Conservation (phyloP, 2,797 vertebrate genomes). For the Sebastes ruberrimus region DNA sequence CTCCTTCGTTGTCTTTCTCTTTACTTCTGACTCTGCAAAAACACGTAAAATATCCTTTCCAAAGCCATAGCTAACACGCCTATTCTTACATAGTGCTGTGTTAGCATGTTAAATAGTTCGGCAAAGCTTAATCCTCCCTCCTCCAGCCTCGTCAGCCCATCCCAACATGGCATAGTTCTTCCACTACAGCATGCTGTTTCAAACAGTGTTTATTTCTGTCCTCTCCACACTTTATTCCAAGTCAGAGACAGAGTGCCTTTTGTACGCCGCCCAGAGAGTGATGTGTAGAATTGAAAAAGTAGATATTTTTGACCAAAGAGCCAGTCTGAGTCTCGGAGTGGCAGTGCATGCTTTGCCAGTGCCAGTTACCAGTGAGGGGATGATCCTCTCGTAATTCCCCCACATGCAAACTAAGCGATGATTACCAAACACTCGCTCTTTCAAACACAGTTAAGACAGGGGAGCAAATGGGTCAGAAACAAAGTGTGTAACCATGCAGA, state of each 20-base stretch:
- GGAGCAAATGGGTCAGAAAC: constrained; percentile 60
- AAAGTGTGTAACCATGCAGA: constrained; percentile 44
- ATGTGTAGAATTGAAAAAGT: constrained; percentile 75
- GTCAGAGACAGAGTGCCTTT: constrained; percentile 84
- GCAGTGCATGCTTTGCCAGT: constrained; percentile 53
- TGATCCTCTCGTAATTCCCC: constrained; percentile 66
- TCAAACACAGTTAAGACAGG: constrained; percentile 47
- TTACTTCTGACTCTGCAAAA: constrained; percentile 18
- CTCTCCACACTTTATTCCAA: constrained; percentile 80
- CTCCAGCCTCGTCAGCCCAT: constrained; percentile 53
- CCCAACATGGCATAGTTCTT: constrained; percentile 75
- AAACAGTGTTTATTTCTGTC: constrained; percentile 84
- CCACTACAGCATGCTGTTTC: constrained; percentile 80
- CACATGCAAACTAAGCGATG: constrained; percentile 57
- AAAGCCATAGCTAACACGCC: not conserved
- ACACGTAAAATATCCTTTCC: not conserved
- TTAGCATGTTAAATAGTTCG: constrained; percentile 45
- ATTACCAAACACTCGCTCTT: constrained; percentile 64
- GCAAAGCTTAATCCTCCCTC: constrained; percentile 20
- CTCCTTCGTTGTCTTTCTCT: not conserved
- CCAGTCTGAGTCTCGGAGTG: constrained; percentile 55
- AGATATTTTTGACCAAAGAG: constrained; percentile 73
- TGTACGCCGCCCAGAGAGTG: constrained; percentile 77
- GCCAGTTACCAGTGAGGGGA: constrained; percentile 68
- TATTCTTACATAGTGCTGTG: constrained; percentile 16